Evolutionary conservation across 2,888 invertebrate species (phyloP).

Genomic region (Ophion obscuratus): DNA sequence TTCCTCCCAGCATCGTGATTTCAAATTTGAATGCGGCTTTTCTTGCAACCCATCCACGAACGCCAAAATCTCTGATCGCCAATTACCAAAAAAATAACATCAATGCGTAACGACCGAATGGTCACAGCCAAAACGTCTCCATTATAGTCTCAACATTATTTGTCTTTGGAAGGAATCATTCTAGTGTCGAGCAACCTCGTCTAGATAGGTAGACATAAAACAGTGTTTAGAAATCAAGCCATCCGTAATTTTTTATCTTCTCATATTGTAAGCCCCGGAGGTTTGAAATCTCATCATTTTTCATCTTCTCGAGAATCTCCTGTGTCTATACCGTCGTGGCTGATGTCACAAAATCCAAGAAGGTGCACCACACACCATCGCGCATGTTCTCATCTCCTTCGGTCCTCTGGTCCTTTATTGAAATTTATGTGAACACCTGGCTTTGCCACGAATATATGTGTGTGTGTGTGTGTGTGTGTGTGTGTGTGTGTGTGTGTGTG

Average conservation of each 20-base stretch:
- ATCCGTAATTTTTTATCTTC: not conserved
- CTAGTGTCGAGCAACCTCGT: too few relatives aligned
- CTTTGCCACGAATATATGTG: slow-evolving; percentile 55
- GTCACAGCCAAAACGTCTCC: too few relatives aligned
- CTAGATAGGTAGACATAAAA: not conserved
- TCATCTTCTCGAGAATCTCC: slow-evolving; percentile 47
- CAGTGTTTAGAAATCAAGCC: not conserved
- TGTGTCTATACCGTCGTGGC: slow-evolving; percentile 65
- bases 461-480: too few relatives aligned
- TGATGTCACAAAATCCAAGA: slow-evolving; percentile 52
- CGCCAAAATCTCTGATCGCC: too few relatives aligned
- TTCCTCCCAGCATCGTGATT: too few relatives aligned
- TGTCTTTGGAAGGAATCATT: too few relatives aligned
- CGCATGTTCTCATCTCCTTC: slow-evolving; percentile 61
- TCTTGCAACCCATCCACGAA: too few relatives aligned
- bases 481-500: too few relatives aligned
- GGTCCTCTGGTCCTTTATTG: slow-evolving; percentile 75
- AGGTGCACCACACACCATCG: slow-evolving; percentile 23
- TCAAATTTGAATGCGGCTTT: too few relatives aligned
- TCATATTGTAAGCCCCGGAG: not conserved
- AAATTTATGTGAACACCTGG: slow-evolving; percentile 81
- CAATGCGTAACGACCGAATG: too few relatives aligned
- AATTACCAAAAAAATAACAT: too few relatives aligned
- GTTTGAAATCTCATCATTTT: slow-evolving; percentile 3
- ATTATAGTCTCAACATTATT: too few relatives aligned